Conservation (phyloP, 2,888 invertebrate species). For the Hemicrepidius hirtus region DNA sequence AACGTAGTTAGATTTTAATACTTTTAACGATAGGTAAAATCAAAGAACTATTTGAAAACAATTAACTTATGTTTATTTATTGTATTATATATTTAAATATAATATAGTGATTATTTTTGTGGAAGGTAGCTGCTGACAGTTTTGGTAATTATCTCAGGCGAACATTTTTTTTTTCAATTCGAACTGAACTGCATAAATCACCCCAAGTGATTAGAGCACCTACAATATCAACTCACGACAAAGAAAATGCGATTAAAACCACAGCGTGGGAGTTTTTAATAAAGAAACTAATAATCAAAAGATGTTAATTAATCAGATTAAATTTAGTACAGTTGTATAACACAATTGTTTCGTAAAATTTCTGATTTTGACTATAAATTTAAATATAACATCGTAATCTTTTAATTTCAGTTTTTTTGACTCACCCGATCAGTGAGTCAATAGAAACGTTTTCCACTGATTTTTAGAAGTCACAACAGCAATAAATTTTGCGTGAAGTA, state of each 20-base stretch:
- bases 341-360: neutral
- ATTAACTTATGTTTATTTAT: too few species aligned
- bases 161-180: neutral
- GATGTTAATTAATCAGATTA: slow-evolving; percentile 6
- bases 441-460: slow-evolving; percentile 18
- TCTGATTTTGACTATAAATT: neutral
- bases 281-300: neutral
- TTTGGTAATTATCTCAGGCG: neutral
- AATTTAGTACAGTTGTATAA: neutral
- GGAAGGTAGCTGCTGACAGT: neutral
- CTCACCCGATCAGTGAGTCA: neutral
- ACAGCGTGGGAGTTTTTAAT: neutral
- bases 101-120: too few species aligned
- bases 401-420: neutral
- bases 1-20: too few species aligned
- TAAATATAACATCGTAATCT: neutral
- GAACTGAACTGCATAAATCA: neutral
- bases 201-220: neutral
- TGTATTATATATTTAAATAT: too few species aligned
- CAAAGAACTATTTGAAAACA: too few species aligned
- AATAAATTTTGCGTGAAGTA: slow-evolving; percentile 30
- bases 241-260: neutral
- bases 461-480: slow-evolving; percentile 7
- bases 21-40: too few species aligned
- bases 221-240: neutral